These are phyloP conservation scores for Serilophus lunatus DNA, from an alignment of 2,113 vertebrate genomes.

Conservation along the genomic window DNA sequence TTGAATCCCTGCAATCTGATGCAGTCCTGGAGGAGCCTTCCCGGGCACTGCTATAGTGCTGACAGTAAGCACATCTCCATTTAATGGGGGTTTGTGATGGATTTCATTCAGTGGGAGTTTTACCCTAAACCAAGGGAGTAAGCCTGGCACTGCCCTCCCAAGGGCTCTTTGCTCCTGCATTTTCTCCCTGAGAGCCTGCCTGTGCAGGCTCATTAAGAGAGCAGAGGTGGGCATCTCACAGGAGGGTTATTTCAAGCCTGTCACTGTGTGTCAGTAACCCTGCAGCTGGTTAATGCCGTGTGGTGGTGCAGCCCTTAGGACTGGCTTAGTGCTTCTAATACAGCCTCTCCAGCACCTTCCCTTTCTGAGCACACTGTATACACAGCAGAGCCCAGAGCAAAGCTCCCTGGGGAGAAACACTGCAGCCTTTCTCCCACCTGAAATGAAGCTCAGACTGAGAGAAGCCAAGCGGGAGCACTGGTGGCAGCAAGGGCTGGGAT, in stretches of 20 bases:
- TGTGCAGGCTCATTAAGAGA: neutral
- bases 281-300: neutral
- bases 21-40: neutral
- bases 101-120: neutral
- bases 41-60: neutral
- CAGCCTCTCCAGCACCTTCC: neutral
- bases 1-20: neutral
- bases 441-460: neutral
- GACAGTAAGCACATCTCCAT: neutral
- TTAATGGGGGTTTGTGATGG: neutral
- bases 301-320: neutral
- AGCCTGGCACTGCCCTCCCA: neutral
- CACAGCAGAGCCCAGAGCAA: neutral
- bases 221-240: neutral
- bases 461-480: neutral
- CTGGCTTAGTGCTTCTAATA: neutral
- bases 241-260: neutral
- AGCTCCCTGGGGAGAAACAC: neutral
- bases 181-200: neutral
- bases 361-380: neutral
- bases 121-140: neutral
- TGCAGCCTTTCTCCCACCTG: neutral
- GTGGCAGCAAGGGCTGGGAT: rapidly evolving
- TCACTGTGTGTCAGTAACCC: neutral
- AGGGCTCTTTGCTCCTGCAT: neutral